Percentiles rank a stretch among this genome's conserved stretches.
Conservation (phyloP, 2,797 vertebrate species). For the Hypotaenidia okinawae region DNA sequence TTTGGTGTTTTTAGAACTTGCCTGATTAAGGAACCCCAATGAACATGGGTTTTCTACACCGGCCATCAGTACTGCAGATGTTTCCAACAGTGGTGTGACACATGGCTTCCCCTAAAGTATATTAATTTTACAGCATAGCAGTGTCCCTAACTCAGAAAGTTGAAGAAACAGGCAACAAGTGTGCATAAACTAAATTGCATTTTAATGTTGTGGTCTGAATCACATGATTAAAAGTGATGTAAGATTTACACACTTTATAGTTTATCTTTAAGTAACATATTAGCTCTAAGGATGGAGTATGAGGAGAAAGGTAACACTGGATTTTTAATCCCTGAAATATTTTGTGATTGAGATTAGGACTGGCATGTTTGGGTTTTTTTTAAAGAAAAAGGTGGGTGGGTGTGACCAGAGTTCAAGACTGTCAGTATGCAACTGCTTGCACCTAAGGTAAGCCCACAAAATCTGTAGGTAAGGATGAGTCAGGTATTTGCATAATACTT, state of each 20-base stretch:
- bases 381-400: too few species aligned
- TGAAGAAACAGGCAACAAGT: not conserved
- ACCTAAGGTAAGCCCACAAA: not conserved
- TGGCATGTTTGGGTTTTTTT: not conserved
- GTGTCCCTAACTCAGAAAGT: not conserved
- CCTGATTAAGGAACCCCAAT: not conserved
- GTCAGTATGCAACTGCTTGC: not conserved
- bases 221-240: not conserved
- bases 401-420: not conserved
- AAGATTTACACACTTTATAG: not conserved
- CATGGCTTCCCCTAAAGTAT: not conserved
- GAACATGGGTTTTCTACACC: not conserved
- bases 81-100: not conserved
- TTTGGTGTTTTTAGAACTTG: not conserved
- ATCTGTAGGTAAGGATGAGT: not conserved
- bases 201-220: not conserved
- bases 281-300: not conserved
- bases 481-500: not conserved
- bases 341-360: not conserved
- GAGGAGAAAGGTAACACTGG: not conserved
- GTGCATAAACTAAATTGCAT: not conserved
- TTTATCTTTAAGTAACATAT: not conserved
- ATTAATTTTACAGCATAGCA: not conserved
- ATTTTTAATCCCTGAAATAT: not conserved
- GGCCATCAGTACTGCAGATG: not conserved